A percentile compares a stretch with the other conserved stretches of the same genome.
These are phyloP conservation scores for Drosophila orena DNA, from an alignment of 1,140 invertebrate species.

Conservation along the genomic window DNA sequence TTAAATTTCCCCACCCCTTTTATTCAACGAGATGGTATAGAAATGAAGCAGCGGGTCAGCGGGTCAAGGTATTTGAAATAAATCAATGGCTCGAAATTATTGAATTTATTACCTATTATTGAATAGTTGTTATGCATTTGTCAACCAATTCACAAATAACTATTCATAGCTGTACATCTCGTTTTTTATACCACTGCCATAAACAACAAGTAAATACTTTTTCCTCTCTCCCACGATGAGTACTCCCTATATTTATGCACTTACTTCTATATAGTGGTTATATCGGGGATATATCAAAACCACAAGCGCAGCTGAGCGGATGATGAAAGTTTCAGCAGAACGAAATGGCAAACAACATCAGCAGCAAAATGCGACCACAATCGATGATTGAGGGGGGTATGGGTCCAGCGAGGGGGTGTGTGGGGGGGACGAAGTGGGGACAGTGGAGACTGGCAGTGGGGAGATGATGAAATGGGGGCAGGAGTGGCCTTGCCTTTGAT, in stretches of 20 bases:
- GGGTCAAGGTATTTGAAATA: constrained; percentile 19
- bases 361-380: constrained; percentile 69
- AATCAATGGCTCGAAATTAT: too few species aligned
- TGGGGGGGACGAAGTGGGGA: neutral
- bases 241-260: neutral
- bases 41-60: constrained; percentile 12
- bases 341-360: constrained; percentile 65
- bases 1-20: constrained; percentile 1
- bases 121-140: too few species aligned
- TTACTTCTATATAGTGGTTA: neutral
- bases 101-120: too few species aligned
- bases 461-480: neutral
- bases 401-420: too few species aligned
- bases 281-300: constrained; percentile 48
- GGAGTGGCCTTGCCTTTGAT: constrained; percentile 63
- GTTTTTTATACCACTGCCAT: too few species aligned
- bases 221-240: neutral
- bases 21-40: neutral
- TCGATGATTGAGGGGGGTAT: constrained; percentile 37
- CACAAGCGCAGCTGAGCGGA: constrained; percentile 55
- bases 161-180: too few species aligned
- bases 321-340: constrained; percentile 48
- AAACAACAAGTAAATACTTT: neutral
- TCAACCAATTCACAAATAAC: too few species aligned
- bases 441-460: neutral